phyloP scores from a whole-genome alignment of 2,797 vertebrate species.

The Prionace glauca region DNA sequence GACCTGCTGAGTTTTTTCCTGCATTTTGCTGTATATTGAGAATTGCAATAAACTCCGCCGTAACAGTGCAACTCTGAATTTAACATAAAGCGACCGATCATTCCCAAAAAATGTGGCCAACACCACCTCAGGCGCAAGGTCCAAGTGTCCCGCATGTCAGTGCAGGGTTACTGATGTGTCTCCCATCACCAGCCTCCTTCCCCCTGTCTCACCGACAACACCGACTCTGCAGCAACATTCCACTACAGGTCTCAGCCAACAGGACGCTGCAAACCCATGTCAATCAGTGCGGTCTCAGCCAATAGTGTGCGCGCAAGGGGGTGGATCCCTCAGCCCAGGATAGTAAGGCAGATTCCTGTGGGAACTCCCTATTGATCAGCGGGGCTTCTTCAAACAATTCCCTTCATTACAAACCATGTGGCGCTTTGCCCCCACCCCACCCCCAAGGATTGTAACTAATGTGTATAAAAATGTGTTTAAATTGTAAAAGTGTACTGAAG shows the following conservation, averaged over 20 bases:
- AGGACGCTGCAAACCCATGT: not conserved
- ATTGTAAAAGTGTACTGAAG: not conserved
- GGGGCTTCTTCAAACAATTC: not conserved
- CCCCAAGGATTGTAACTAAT: not conserved
- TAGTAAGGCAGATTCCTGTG: not conserved
- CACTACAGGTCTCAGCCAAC: not conserved
- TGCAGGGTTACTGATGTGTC: not conserved
- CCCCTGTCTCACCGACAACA: not conserved
- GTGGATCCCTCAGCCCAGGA: not conserved
- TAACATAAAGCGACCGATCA: not conserved
- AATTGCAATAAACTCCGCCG: not conserved
- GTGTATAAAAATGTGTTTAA: not conserved
- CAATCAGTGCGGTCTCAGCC: not conserved
- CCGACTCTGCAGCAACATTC: not conserved
- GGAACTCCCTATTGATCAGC: not conserved
- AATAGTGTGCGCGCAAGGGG: not conserved
- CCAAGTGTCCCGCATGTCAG: not conserved
- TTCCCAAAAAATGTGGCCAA: not conserved
- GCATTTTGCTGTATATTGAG: not conserved
- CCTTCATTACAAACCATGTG: not conserved
- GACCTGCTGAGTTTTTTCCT: no score
- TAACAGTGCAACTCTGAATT: not conserved
- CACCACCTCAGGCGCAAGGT: not conserved
- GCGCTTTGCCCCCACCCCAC: not conserved
- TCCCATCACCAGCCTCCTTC: no score